These are phyloP conservation scores for Sylvia atricapilla DNA, from an alignment of 2,113 vertebrate genomes.

Conservation along the genomic window DNA sequence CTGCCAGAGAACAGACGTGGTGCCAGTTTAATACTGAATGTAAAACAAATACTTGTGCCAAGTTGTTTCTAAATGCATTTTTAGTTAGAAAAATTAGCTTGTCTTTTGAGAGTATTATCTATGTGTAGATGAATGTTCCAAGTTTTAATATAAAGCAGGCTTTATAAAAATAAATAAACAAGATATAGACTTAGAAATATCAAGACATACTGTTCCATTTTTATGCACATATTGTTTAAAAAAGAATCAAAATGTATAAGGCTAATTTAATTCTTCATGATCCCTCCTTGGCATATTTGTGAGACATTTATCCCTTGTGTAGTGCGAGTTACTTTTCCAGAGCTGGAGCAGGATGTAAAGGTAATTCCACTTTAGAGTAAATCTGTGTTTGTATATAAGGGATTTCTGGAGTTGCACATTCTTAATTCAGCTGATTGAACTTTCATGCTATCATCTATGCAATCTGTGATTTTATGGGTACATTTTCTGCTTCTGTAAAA, in stretches of 20 bases:
- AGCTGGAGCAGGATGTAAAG: background rate
- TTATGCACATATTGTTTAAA: background rate
- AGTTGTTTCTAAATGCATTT: slow-evolving; percentile 71
- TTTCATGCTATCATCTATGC: background rate
- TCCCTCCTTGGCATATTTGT: background rate
- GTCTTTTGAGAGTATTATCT: slow-evolving; percentile 60
- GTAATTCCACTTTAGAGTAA: background rate
- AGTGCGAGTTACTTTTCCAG: background rate
- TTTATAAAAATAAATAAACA: slow-evolving; percentile 37
- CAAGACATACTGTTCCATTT: background rate
- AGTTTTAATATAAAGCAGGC: slow-evolving; percentile 40
- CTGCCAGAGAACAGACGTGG: slow-evolving; percentile 70
- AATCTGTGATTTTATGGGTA: background rate
- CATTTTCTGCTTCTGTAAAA: background rate
- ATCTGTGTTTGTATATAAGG: background rate
- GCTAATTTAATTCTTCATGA: background rate
- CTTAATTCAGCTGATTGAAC: background rate
- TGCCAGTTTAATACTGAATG: slow-evolving; percentile 75
- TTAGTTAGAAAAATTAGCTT: slow-evolving; percentile 74
- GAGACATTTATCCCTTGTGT: background rate
- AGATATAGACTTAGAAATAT: background rate
- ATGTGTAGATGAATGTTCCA: slow-evolving; percentile 30
- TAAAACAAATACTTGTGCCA: slow-evolving; percentile 71
- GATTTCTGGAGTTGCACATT: background rate
- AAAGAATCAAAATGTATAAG: background rate